phyloP scores from a whole-genome alignment of 2,797 vertebrate species.

The Platyrinchus mystaceus region DNA sequence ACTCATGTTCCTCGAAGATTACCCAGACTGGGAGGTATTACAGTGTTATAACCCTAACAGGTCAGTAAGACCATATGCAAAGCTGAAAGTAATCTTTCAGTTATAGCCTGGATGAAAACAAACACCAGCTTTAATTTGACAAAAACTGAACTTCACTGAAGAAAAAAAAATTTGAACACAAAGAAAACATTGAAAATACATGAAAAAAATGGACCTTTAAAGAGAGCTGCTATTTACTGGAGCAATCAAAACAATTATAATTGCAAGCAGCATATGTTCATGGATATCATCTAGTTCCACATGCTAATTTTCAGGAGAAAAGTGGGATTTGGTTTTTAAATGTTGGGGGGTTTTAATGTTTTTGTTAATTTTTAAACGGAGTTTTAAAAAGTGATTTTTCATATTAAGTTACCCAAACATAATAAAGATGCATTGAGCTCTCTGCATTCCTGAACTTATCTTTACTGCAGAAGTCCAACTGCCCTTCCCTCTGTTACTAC shows the following conservation, averaged over 20 bases:
- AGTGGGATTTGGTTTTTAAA: background rate
- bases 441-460: background rate
- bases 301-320: background rate
- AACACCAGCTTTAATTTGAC: background rate
- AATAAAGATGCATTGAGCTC: background rate
- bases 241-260: background rate
- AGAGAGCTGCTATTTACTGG: background rate
- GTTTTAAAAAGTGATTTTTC: background rate
- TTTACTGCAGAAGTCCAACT: background rate
- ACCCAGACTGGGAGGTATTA: background rate
- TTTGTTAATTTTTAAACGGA: background rate
- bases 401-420: background rate
- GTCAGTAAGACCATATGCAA: background rate
- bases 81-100: background rate
- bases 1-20: background rate
- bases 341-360: fast-evolving
- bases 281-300: background rate
- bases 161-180: background rate
- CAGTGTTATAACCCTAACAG: background rate
- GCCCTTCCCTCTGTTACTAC: background rate
- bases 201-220: background rate
- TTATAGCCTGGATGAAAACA: background rate
- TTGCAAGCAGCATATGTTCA: background rate
- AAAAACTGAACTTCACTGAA: background rate
- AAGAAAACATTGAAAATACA: background rate